Percentiles rank a stretch among this genome's conserved stretches.
phyloP scores from a whole-genome alignment of 1,140 invertebrate species.

The Ceratosolen solmsi region DNA sequence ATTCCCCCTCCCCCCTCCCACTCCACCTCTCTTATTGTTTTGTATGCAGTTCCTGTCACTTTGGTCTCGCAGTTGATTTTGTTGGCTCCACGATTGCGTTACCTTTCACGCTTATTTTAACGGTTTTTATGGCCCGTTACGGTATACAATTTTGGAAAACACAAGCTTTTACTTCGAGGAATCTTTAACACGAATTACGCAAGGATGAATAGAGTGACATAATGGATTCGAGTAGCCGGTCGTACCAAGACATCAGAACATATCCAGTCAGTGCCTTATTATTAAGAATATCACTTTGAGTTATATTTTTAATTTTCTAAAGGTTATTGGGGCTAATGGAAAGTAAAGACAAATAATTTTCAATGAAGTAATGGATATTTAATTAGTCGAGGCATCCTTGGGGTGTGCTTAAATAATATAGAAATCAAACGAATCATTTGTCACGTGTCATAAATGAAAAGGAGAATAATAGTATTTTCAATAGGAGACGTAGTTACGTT shows the following conservation, averaged over 20 bases:
- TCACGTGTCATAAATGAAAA: constrained; percentile 49
- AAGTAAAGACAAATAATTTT: not conserved
- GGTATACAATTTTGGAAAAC: not conserved
- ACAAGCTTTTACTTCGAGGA: not conserved
- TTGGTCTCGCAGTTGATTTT: not conserved
- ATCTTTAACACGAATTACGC: not conserved
- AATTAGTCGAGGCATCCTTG: constrained; percentile 8
- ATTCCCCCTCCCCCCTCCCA: too few species aligned
- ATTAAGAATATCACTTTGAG: too few species aligned
- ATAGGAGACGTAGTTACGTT: constrained; percentile 23
- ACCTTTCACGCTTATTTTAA: not conserved
- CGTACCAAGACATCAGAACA: not conserved
- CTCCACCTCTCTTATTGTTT: not conserved
- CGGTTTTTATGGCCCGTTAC: not conserved
- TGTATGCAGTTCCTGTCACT: not conserved
- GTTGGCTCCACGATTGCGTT: not conserved
- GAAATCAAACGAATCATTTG: constrained; percentile 55
- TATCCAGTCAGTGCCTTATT: not conserved
- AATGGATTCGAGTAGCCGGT: not conserved
- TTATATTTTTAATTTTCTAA: too few species aligned
- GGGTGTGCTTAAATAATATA: not conserved
- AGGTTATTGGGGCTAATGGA: not conserved
- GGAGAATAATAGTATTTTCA: constrained; percentile 29
- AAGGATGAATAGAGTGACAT: not conserved
- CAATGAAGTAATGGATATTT: not conserved